A percentile compares a stretch with the other conserved stretches of the same genome.
Evolutionary conservation across 2,888 invertebrate species (phyloP).

Genomic region (Drosophila parthenogenetica): DNA sequence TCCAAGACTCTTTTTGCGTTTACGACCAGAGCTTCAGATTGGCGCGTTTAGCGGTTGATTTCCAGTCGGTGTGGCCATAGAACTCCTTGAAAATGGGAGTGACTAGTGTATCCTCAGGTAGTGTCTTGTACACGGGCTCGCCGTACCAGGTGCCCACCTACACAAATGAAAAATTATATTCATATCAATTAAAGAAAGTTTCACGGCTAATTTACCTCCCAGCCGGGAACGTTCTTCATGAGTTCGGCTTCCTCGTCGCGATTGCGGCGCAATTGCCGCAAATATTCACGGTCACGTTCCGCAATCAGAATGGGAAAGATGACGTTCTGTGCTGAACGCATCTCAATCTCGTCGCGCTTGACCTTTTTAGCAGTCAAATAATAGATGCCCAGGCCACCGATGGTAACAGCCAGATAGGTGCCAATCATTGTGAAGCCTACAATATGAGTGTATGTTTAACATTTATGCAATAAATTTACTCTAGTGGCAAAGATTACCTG

Average conservation of each 20-base stretch:
- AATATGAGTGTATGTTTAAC: not conserved
- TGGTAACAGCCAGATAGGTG: constrained; percentile 87
- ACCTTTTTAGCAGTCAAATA: constrained; percentile 86
- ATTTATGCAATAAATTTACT: not conserved
- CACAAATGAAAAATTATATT: not conserved
- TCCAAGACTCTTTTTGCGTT: constrained; percentile 41
- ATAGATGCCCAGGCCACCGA: constrained; percentile 87
- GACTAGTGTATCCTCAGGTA: constrained; percentile 88
- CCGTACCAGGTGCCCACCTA: constrained; percentile 93
- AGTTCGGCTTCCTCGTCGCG: constrained; percentile 93
- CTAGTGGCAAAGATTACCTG: constrained; percentile 85
- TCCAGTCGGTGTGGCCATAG: constrained; percentile 88
- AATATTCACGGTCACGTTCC: constrained; percentile 92
- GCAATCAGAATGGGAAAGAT: constrained; percentile 92
- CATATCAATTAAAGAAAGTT: not conserved
- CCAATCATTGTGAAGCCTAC: constrained; percentile 88
- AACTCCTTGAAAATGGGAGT: constrained; percentile 89
- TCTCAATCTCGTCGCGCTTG: constrained; percentile 88
- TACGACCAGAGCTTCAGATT: constrained; percentile 87
- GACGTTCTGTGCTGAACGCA: constrained; percentile 91
- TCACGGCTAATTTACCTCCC: constrained; percentile 88
- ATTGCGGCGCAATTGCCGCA: constrained; percentile 92
- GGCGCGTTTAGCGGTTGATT: constrained; percentile 86
- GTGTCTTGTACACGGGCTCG: constrained; percentile 91
- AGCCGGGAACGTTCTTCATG: constrained; percentile 95